phyloP scores from a whole-genome alignment of 1,140 invertebrate species.

The Ditylenchus dipsaci region DNA sequence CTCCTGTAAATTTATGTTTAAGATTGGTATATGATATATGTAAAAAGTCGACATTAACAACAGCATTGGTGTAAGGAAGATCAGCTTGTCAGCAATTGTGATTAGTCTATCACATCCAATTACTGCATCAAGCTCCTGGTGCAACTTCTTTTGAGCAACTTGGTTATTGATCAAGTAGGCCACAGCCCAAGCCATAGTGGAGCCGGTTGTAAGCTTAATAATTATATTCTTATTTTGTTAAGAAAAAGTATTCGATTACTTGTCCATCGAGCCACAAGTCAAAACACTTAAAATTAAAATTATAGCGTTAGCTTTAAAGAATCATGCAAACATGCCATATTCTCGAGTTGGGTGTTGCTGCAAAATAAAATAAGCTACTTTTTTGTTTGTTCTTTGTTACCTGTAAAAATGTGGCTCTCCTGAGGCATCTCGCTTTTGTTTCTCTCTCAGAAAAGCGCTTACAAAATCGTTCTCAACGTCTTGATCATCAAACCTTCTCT shows the following conservation, averaged over 20 bases:
- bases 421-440: constrained; percentile 1
- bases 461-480: constrained; percentile 3
- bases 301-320: too few species aligned
- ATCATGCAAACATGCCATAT: constrained; percentile 13
- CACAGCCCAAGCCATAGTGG: constrained; percentile 31
- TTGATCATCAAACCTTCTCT: not conserved
- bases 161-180: constrained; percentile 27
- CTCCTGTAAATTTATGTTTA: constrained; percentile 14
- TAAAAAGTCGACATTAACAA: constrained; percentile 26
- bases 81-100: constrained; percentile 21
- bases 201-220: constrained; percentile 16
- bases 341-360: constrained; percentile 2
- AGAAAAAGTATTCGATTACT: not conserved
- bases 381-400: not conserved
- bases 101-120: constrained; percentile 37
- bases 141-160: constrained; percentile 27
- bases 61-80: constrained; percentile 35
- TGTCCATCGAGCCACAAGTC: constrained; percentile 18
- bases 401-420: not conserved
- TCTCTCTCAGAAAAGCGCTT: constrained; percentile 15
- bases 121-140: constrained; percentile 34
- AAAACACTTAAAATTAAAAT: not conserved
- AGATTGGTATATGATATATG: not conserved
- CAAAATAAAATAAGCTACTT: not conserved
- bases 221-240: not conserved